Percentiles rank a stretch among this genome's conserved stretches.
These are phyloP conservation scores for Upupa epops DNA, from an alignment of 2,113 vertebrate species.

Conservation along the genomic window DNA sequence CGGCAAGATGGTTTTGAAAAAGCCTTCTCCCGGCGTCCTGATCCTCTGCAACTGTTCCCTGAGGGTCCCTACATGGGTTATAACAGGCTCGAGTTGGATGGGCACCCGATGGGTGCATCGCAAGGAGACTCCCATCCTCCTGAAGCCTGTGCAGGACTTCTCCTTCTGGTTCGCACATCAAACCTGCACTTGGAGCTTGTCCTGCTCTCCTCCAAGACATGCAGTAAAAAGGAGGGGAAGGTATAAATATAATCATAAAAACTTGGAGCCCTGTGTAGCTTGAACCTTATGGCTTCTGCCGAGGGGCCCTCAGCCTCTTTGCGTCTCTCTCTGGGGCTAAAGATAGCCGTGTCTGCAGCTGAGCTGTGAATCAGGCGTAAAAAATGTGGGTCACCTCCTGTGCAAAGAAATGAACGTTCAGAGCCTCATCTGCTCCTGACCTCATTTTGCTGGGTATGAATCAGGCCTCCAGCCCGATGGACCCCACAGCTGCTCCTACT, in stretches of 20 bases:
- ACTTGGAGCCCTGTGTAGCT: not conserved
- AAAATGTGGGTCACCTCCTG: slow-evolving; percentile 68
- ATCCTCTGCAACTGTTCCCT: not conserved
- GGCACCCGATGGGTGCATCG: not conserved
- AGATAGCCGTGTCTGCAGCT: slow-evolving; percentile 51
- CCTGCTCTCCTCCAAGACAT: fast-evolving
- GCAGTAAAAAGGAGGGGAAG: not conserved
- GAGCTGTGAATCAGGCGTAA: slow-evolving; percentile 67
- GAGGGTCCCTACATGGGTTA: not conserved
- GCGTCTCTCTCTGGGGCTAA: slow-evolving; percentile 32
- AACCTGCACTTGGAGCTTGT: not conserved
- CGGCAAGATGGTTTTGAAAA: not conserved
- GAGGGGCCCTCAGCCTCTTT: slow-evolving; percentile 35
- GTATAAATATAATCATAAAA: not conserved
- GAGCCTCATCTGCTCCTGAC: slow-evolving; percentile 25
- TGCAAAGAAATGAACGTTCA: not conserved
- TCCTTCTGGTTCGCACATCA: not conserved
- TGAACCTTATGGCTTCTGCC: not conserved
- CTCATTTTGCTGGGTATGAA: slow-evolving; percentile 2
- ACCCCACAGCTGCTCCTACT: slow-evolving; percentile 18
- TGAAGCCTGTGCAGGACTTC: not conserved
- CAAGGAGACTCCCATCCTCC: fast-evolving
- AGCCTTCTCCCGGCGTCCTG: fast-evolving
- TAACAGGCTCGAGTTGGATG: not conserved
- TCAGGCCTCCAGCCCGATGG: not conserved